Base-by-base conservation (phyloP, 2,888 invertebrate species). In the Cantharis nigra region DNA sequence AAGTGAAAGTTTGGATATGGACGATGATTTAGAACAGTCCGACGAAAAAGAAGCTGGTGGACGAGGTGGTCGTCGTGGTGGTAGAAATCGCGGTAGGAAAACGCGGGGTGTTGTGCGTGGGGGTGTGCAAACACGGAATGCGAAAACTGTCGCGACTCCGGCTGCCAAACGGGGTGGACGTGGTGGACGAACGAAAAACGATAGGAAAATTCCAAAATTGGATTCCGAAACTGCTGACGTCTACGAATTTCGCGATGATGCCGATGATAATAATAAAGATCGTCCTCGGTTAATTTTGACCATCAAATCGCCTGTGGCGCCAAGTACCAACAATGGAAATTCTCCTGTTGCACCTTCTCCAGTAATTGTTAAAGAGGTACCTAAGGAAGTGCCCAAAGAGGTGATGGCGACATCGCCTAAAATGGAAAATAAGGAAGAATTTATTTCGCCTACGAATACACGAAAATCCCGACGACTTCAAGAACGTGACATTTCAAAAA, bases 171-270 rank as follows among this genome's bases (percentile, higher is more conserved):
- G 88, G 3, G 88, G 89, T 2, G 90, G 90, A 4, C 89, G 90
- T 81, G 88, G 89, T 62, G 86, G 91, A 3, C 88, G 91, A 84
- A 87, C 88, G 0, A 91, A 90, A 85, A 87, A 88, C 13, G 92
- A 92, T 81, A 90, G 91, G 80, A 92, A 91, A 87, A 84, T 89
- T 0, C 89, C 89, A 3, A 90, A 90, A 84, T 89, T 89, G 10
- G 92, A 90, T 81, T 91, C 90, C 82, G 92, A 92, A 82, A 88
- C 91, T 70, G 93, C 94, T 10, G 97, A 97, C 85, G 92, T 97
- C 3, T 97, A 97, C 86, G 97, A 97, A 87, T 97, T 97, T 86
- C 94, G 95, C 82, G 97, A 97, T 85, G 97, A 97, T 87, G 95
- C 96, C 5, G 94, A 94, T 63, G 97, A 97, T 85, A 88, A 87